Conservation (phyloP, 2,888 invertebrate species). For the Callinectes sapidus region DNA sequence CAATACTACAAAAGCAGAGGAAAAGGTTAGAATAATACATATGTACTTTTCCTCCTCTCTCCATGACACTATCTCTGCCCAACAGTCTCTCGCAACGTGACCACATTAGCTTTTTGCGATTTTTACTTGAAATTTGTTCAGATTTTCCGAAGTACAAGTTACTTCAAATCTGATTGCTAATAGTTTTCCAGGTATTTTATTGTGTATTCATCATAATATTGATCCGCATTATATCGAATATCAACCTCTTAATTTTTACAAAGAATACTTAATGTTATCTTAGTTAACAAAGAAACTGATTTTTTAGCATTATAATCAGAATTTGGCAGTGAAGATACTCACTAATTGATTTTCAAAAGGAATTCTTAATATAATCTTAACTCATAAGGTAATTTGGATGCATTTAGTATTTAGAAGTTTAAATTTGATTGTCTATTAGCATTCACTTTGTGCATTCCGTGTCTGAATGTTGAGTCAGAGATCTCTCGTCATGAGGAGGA, state of each 20-base stretch:
- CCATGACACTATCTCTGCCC: slow-evolving; percentile 14
- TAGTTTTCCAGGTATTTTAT: no score
- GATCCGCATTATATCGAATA: no score
- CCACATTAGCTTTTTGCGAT: neutral
- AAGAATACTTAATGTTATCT: no score
- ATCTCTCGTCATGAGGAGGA: neutral
- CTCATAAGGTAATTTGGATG: neutral
- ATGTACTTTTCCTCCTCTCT: slow-evolving; percentile 22
- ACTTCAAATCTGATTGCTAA: neutral
- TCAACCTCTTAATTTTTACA: no score
- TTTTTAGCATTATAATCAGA: neutral
- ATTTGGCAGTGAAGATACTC: neutral
- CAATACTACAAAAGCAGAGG: slow-evolving; percentile 44
- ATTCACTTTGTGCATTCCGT: neutral
- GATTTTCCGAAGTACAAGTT: neutral
- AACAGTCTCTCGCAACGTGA: neutral
- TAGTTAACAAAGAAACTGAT: neutral
- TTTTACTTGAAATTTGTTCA: neutral
- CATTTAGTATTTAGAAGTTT: neutral
- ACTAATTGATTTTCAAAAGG: neutral
- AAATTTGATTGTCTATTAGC: neutral
- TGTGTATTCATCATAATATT: no score
- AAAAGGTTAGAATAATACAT: neutral
- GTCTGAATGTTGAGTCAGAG: neutral
- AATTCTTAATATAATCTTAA: slow-evolving; percentile 12